Base-by-base conservation (phyloP, 2,888 invertebrate species). In the Heliconius ethilla region DNA sequence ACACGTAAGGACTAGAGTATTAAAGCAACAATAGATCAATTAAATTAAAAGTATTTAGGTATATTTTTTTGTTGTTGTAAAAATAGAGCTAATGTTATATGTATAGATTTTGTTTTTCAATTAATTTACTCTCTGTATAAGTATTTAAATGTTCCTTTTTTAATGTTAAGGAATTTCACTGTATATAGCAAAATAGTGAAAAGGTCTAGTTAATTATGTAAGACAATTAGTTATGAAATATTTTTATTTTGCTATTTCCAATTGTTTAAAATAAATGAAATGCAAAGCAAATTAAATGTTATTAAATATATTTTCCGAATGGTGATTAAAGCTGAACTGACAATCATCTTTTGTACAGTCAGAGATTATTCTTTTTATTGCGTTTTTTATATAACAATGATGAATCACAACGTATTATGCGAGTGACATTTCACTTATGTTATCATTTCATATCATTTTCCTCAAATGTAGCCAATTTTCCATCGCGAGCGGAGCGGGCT, bases 391-490 rank as follows among this genome's bases (percentile, higher is more conserved):
- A 69, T 0, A 69, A 25, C 11, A 37, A 13, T 67, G 66, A 67
- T 13, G 22, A 37, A 40, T 15, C 1, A 69, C 9, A 40, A 40
- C 15, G 1, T 6, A 40, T n/a, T 25, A 11, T 10, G 22, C 37
- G 5, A 10, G 11, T 37, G 11, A 10, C 37, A 37, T 40, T 33
- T 67, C 67, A 40, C 69, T 40, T 5, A 25, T 2, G 25, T 69
- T 69, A 40, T 40, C 40, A 25, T 40, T 40, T 45, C 40, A 25
- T 69, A 69, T 69, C 40, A 69, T 40, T 69, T 40, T 69, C 25
- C 40, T 40, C 15, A 25, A 40, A 5, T 0, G 7, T 25, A 15
- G 67, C 15, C n/a, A n/a, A 25, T 5, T 40, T 37, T n/a, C 37
- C 51, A 18, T 6, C 7, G 51, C 51, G 18, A 51, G 18, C 51